Conservation (phyloP, 2,113 vertebrate genomes). For the Mesitornis unicolor region DNA sequence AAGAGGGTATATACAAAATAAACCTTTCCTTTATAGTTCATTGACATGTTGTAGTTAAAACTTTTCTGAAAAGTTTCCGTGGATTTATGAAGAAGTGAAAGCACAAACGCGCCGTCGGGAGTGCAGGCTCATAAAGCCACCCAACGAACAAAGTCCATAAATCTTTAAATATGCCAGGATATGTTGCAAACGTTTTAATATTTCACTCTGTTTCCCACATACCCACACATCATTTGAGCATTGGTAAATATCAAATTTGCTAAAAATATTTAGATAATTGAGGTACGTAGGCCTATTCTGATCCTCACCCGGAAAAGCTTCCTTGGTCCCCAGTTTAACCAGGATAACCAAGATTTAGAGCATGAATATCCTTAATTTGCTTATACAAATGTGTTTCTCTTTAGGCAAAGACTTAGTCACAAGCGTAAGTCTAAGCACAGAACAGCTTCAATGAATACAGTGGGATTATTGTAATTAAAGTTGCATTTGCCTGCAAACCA, state of each 20-base stretch:
- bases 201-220: not conserved
- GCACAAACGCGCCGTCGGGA: not conserved
- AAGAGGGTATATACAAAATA: slow-evolving; percentile 40
- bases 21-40: slow-evolving; percentile 32
- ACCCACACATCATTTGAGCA: not conserved
- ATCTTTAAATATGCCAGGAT: not conserved
- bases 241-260: not conserved
- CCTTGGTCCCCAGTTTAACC: not conserved
- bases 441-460: not conserved
- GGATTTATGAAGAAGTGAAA: not conserved
- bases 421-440: not conserved
- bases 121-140: not conserved
- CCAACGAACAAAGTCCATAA: not conserved
- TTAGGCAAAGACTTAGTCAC: not conserved
- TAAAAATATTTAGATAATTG: not conserved
- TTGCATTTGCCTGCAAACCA: not conserved
- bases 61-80: slow-evolving; percentile 21
- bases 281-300: not conserved
- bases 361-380: not conserved
- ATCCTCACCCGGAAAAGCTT: not conserved
- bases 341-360: not conserved
- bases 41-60: slow-evolving; percentile 6
- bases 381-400: not conserved
- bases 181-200: not conserved
- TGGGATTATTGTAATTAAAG: not conserved